Evolutionary conservation across 2,113 vertebrate genomes (phyloP).

Genomic region (Sclerurus mexicanus): DNA sequence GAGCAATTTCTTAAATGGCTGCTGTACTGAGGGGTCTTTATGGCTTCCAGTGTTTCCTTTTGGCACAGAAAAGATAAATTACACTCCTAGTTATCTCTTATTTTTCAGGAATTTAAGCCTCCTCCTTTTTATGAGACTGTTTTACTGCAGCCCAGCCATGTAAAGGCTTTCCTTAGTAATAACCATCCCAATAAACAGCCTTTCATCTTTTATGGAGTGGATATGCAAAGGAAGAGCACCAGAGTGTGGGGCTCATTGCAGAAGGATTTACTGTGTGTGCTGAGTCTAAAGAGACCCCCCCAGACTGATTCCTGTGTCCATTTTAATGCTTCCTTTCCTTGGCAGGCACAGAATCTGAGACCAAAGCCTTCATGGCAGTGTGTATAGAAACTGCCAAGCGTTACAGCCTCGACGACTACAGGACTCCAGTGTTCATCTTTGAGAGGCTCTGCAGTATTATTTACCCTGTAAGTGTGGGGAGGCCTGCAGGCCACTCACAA

Average conservation of each 20-base stretch:
- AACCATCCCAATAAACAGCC: neutral
- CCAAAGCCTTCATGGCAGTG: slow-evolving; percentile 98
- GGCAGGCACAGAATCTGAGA: slow-evolving; percentile 95
- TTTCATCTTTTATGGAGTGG: neutral
- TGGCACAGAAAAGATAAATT: neutral
- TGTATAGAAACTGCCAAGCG: slow-evolving; percentile 98
- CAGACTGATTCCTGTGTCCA: neutral
- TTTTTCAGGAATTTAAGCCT: neutral
- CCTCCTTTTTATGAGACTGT: neutral
- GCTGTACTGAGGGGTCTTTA: neutral
- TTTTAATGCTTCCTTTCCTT: neutral
- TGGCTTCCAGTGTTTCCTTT: neutral
- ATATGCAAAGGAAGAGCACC: neutral
- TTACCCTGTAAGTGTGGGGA: slow-evolving; percentile 85
- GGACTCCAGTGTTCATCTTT: slow-evolving; percentile 98
- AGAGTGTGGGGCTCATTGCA: neutral
- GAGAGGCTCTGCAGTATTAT: slow-evolving; percentile 98
- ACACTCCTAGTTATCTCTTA: neutral
- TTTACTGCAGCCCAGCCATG: neutral
- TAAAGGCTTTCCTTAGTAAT: neutral
- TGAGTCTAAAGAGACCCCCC: neutral
- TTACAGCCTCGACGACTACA: slow-evolving; percentile 95
- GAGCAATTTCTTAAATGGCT: neutral
- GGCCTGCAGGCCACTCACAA: neutral
- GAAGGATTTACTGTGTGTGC: neutral